Evolutionary conservation across 64 coral and sea anemone species (phyloP).

Genomic region (Porites lutea): DNA sequence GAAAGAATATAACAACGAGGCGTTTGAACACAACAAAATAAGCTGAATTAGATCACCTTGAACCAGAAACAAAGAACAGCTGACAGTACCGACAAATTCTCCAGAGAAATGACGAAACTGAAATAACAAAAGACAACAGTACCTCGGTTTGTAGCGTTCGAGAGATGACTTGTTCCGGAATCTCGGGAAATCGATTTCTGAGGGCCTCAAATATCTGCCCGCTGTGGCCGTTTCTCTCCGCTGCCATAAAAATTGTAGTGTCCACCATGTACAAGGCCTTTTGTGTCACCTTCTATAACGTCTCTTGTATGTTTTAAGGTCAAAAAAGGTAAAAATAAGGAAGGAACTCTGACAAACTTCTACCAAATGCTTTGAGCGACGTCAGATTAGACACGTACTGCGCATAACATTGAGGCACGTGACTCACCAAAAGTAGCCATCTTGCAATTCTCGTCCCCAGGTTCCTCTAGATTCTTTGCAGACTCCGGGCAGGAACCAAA

Average conservation of each 20-base stretch:
- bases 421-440: not conserved
- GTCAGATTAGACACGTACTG: slow-evolving; percentile 61
- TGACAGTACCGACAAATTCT: not conserved
- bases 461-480: too few species aligned
- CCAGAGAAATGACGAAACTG: not conserved
- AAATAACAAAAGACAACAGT: not conserved
- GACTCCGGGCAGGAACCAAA: too few species aligned
- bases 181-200: slow-evolving; percentile 45
- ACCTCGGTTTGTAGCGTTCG: slow-evolving; percentile 42
- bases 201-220: slow-evolving; percentile 49
- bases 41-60: not conserved
- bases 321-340: not conserved
- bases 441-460: not conserved
- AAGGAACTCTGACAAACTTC: not conserved
- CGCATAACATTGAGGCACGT: slow-evolving; percentile 53
- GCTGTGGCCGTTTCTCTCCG: slow-evolving; percentile 55
- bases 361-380: not conserved
- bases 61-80: not conserved
- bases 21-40: not conserved
- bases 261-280: slow-evolving; percentile 62
- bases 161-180: slow-evolving; percentile 51
- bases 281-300: slow-evolving; percentile 15
- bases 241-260: slow-evolving; percentile 48
- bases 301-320: slow-evolving; percentile 4
- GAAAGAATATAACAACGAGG: not conserved